Evolutionary conservation across 2,888 invertebrate species (phyloP), one percentile per base, ranked within the genome.

Genomic region (Eupithecia inturbata): DNA sequence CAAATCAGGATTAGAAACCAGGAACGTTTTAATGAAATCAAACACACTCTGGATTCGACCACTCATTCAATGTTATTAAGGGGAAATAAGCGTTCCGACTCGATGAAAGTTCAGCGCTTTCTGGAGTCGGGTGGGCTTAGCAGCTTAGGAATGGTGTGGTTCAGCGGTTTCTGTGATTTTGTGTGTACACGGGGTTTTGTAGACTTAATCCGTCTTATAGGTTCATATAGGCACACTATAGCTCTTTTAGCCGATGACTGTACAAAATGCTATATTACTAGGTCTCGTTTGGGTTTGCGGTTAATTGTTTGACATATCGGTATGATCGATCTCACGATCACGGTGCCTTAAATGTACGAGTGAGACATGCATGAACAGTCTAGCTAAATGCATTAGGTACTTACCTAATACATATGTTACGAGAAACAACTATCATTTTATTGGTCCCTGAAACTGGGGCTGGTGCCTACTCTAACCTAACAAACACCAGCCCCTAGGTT

Each of bases 281-380:
- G 7, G 36, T 9, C 36, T 41, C 5, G 22, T 53, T 22, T 68
- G 64, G 57, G 66, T 71, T 66, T 74, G 67, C 26, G 68, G 68
- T 69, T 31, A 9, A 36, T 33, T 33, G 49, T 45, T 14, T 64
- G 49, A 64, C 64, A 64, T 71, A 71, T 71, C 39, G 5, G 14
- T 36, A 26, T 26, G 39, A 66, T 66, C 26, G 39, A 66, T 41
- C 36, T 66, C 66, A 66, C 66, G 64, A 66, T 66, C 64, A 19
- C 31, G 39, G n/a, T 31, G 22, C 5, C 19, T 36, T 72, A 26
- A 63, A 60, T 62, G 19, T 33, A 22, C 31, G 39, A 57, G 45
- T 63, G 62, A 49, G 70, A 28, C 70, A 62, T 67, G 53, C 39
- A 64, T 68, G 28, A 39, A 69, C 39, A 7, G 0, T 31, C n/a